Evolutionary conservation across 2,113 vertebrate genomes (phyloP).

Genomic region (Cynocephalus volans): DNA sequence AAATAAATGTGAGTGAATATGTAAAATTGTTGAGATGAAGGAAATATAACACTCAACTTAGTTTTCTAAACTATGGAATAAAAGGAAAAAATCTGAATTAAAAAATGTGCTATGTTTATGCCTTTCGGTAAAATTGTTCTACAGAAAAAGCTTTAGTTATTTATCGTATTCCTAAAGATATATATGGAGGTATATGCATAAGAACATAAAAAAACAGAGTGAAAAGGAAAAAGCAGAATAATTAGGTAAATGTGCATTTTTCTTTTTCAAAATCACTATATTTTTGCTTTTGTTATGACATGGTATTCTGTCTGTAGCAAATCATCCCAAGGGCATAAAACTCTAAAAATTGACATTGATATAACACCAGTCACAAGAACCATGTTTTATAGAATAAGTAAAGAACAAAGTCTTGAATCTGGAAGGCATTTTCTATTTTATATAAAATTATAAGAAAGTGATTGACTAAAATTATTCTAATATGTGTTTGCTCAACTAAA

Average conservation of each 20-base stretch:
- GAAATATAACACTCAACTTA: background rate
- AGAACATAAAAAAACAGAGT: background rate
- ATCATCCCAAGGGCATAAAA: background rate
- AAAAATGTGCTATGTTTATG: background rate
- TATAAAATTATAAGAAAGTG: background rate
- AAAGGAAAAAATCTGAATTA: background rate
- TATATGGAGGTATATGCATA: background rate
- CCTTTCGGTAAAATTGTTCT: background rate
- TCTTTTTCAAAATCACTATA: background rate
- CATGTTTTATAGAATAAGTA: background rate
- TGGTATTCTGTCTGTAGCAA: background rate
- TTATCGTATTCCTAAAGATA: background rate
- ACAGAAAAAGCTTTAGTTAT: background rate
- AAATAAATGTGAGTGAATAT: background rate
- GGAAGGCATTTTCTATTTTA: background rate
- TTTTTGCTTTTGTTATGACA: background rate
- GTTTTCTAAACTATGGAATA: background rate
- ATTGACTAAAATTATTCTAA: slow-evolving; percentile 42
- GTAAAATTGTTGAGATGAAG: background rate
- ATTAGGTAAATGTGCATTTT: background rate
- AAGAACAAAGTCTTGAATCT: background rate
- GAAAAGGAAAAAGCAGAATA: background rate
- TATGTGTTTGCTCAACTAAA: background rate
- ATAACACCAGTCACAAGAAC: background rate
- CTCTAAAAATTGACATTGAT: background rate